phyloP scores from a whole-genome alignment of 2,797 vertebrate species.

The Sus cebifrons region DNA sequence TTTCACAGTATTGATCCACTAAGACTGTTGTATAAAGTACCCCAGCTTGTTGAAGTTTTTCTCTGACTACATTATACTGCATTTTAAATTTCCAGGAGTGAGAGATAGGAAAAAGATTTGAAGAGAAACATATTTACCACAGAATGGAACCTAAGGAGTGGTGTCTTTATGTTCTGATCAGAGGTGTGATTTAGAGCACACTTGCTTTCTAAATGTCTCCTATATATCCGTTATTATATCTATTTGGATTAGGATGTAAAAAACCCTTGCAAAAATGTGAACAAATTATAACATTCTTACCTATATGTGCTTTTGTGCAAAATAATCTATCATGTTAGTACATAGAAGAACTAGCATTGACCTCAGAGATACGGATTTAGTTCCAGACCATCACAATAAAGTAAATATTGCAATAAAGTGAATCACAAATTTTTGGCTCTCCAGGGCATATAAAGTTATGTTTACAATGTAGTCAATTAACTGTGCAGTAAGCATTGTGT shows the following conservation, averaged over 20 bases:
- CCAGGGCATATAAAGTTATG: not conserved
- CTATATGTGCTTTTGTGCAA: not conserved
- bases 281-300: not conserved
- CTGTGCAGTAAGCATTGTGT: not conserved
- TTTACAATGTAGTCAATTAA: not conserved
- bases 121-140: not conserved
- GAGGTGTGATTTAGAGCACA: not conserved
- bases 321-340: constrained; percentile 9
- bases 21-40: not conserved
- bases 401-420: not conserved
- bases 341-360: not conserved
- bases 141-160: not conserved
- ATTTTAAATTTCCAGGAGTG: not conserved
- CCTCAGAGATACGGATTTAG: not conserved
- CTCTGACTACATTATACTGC: not conserved
- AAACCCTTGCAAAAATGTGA: not conserved
- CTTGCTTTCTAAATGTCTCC: not conserved
- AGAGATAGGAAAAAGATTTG: not conserved
- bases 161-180: not conserved
- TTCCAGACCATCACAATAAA: not conserved
- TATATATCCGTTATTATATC: not conserved
- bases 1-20: not conserved
- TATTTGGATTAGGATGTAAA: not conserved
- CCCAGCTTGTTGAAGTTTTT: not conserved
- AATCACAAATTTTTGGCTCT: not conserved